Conservation (phyloP, 2,113 vertebrate genomes). For the Sigmodon hispidus region DNA sequence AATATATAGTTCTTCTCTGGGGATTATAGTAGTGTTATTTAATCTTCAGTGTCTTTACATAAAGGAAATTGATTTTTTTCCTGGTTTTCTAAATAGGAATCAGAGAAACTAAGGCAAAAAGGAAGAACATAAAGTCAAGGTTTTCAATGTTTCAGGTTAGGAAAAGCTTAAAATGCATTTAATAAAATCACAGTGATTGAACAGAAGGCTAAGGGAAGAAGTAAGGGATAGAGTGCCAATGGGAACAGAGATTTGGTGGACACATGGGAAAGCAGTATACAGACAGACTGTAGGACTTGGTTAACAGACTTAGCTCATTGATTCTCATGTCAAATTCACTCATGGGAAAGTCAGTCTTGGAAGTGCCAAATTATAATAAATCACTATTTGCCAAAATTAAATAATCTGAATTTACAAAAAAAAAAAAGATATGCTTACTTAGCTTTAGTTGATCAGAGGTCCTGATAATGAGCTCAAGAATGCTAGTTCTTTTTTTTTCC, state of each 20-base stretch:
- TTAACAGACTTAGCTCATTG: not conserved
- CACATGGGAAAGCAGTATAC: not conserved
- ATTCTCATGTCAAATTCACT: not conserved
- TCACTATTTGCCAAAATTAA: too few relatives aligned
- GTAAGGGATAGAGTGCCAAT: not conserved
- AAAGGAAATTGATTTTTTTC: not conserved
- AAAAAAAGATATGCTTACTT: not conserved
- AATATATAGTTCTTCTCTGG: not conserved
- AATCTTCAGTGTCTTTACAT: not conserved
- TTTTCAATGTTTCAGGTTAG: conserved; percentile 1
- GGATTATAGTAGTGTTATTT: not conserved
- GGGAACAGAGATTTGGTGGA: not conserved
- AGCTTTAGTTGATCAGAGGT: not conserved
- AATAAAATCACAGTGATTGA: conserved; percentile 25
- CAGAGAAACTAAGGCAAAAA: not conserved
- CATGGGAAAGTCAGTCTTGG: not conserved
- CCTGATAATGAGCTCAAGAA: not conserved
- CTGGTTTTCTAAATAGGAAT: not conserved
- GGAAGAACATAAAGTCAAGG: not conserved
- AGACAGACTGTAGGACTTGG: not conserved
- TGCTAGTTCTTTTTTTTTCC: too few relatives aligned
- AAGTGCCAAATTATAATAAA: too few relatives aligned
- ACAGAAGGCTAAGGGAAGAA: not conserved
- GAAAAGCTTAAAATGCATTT: not conserved
- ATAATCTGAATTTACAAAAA: too few relatives aligned